Evolutionary conservation across 1,140 invertebrate genomes (phyloP).

Genomic region (Papilio machaon): DNA sequence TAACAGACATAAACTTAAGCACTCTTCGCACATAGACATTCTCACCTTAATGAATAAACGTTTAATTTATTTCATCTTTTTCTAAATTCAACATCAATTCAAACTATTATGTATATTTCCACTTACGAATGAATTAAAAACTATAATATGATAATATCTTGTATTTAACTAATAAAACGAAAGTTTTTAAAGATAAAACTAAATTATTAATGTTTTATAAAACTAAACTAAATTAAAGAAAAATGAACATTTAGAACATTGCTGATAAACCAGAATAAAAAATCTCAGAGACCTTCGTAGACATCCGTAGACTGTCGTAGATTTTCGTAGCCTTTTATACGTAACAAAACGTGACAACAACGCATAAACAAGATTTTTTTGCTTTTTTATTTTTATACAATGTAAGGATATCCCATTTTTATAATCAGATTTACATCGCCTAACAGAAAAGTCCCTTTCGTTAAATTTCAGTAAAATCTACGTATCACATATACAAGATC

Average conservation of each 20-base stretch:
- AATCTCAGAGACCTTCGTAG: not conserved
- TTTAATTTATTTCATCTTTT: not conserved
- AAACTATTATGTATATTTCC: not conserved
- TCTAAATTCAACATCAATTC: not conserved
- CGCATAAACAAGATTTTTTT: not conserved
- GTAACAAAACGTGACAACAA: not conserved
- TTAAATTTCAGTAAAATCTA: not conserved
- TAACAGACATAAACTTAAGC: constrained; percentile 16
- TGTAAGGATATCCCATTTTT: not conserved
- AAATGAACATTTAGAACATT: too few relatives aligned
- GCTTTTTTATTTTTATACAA: not conserved
- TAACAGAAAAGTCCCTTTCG: not conserved
- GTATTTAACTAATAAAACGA: not conserved
- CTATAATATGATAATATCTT: too few relatives aligned
- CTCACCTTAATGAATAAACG: not conserved
- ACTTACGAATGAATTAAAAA: not conserved
- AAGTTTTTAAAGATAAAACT: not conserved
- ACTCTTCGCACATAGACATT: constrained; percentile 16
- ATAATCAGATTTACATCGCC: not conserved
- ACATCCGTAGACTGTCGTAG: not conserved
- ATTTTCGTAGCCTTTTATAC: not conserved
- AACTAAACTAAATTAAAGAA: not conserved
- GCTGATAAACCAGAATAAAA: not conserved
- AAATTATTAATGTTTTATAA: not conserved
- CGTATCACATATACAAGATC: not conserved